Evolutionary conservation across 2,113 vertebrate species (phyloP).

Genomic region (Xyrauchen texanus): DNA sequence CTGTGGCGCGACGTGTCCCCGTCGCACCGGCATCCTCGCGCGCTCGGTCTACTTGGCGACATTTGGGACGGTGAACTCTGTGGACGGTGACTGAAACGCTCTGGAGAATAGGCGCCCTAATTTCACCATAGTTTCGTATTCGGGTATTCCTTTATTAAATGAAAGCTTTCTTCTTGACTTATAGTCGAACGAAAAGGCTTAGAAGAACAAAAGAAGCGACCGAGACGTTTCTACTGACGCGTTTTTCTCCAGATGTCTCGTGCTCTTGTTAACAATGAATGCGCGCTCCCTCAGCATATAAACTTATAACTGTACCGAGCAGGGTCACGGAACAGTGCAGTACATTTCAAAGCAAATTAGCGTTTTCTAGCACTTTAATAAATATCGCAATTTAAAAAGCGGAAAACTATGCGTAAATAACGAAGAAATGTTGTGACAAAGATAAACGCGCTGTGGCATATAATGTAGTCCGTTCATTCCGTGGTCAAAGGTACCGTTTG

Average conservation of each 20-base stretch:
- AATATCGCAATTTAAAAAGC: not conserved
- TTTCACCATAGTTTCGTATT: slow-evolving; percentile 50
- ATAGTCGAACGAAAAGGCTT: too few relatives aligned
- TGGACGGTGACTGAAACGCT: slow-evolving; percentile 37
- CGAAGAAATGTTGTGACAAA: too few relatives aligned
- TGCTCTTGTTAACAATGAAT: slow-evolving; percentile 54
- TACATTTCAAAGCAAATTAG: not conserved
- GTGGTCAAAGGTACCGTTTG: not conserved
- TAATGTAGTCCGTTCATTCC: not conserved
- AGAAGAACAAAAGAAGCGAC: too few relatives aligned
- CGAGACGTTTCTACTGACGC: slow-evolving; percentile 15
- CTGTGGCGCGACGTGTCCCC: slow-evolving; percentile 89
- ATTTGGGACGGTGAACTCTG: slow-evolving; percentile 11
- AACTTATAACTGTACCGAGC: too few relatives aligned
- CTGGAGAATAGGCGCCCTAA: slow-evolving; percentile 33
- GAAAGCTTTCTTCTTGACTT: not conserved
- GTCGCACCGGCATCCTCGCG: slow-evolving; percentile 78
- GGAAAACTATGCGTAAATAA: too few relatives aligned
- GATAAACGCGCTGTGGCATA: not conserved
- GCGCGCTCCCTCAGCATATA: slow-evolving; percentile 32
- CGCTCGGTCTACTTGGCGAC: slow-evolving; percentile 50
- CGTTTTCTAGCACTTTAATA: not conserved
- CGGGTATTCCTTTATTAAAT: too few relatives aligned
- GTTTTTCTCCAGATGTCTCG: slow-evolving; percentile 55
- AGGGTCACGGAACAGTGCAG: not conserved